Percentiles rank a stretch among this genome's conserved stretches.
These are phyloP conservation scores for Macquaria australasica DNA, from an alignment of 2,113 vertebrate species.

Conservation along the genomic window DNA sequence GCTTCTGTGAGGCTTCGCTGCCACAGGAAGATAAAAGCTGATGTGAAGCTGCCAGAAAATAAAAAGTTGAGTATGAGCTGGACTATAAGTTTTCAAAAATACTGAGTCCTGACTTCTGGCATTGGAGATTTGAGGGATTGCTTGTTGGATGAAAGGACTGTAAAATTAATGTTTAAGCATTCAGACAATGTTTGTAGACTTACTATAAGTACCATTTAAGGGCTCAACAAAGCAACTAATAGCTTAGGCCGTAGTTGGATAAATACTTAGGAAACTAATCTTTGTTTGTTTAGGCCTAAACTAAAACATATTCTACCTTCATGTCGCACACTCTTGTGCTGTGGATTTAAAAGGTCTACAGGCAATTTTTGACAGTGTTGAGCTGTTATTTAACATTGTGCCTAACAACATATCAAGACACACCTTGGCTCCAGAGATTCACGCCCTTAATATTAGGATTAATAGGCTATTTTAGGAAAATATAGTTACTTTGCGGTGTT, in stretches of 20 bases:
- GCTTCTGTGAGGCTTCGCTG: background rate
- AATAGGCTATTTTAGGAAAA: background rate
- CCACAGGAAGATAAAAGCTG: slow-evolving; percentile 25
- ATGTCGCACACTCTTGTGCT: background rate
- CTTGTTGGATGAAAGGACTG: slow-evolving; percentile 19
- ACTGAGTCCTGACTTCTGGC: background rate
- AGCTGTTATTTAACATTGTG: background rate
- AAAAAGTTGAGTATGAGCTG: slow-evolving; percentile 5
- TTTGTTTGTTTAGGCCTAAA: background rate
- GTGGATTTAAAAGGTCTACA: background rate
- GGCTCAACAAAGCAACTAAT: slow-evolving; percentile 17
- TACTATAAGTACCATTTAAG: slow-evolving; percentile 3
- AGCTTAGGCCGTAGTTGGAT: slow-evolving; percentile 20
- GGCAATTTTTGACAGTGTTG: background rate
- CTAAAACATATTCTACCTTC: background rate
- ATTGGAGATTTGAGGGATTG: slow-evolving; percentile 3
- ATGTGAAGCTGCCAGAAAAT: slow-evolving; percentile 9
- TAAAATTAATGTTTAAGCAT: background rate
- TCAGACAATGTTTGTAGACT: slow-evolving; percentile 2
- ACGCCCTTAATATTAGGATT: background rate
- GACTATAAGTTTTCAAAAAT: slow-evolving; percentile 14
- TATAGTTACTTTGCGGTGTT: background rate
- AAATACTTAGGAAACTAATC: slow-evolving; percentile 24
- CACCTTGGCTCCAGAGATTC: background rate
- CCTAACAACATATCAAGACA: background rate